Evolutionary conservation across 2,113 vertebrate species (phyloP).

Genomic region (Actenoides hombroni): DNA sequence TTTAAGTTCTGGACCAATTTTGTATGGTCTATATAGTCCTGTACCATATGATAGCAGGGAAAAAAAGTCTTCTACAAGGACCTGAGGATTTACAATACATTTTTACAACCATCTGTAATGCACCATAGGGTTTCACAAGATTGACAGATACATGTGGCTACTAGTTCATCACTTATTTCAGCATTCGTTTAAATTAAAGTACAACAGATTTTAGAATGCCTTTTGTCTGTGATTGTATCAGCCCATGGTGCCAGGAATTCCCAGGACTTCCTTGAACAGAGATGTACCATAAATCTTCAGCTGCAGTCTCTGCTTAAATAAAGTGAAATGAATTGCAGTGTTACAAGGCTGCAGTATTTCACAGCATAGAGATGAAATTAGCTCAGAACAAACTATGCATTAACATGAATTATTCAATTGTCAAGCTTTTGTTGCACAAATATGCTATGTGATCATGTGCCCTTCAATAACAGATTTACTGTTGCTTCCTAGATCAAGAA

Average conservation of each 20-base stretch:
- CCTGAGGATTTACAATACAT: not conserved
- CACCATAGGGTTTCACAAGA: not conserved
- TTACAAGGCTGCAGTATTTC: not conserved
- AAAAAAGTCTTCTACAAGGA: not conserved
- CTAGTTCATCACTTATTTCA: not conserved
- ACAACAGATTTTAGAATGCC: not conserved
- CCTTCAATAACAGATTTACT: not conserved
- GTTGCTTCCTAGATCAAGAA: not conserved
- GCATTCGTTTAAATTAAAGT: not conserved
- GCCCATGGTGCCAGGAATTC: not conserved
- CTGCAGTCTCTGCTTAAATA: not conserved
- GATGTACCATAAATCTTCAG: not conserved
- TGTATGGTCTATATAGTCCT: not conserved
- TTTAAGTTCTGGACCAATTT: not conserved
- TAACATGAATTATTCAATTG: not conserved
- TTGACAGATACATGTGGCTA: not conserved
- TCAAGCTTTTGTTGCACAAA: not conserved
- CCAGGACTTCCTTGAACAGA: not conserved
- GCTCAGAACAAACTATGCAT: not conserved
- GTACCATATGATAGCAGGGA: not conserved
- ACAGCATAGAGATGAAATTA: not conserved
- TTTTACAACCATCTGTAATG: not conserved
- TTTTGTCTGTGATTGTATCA: not conserved
- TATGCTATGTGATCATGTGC: not conserved
- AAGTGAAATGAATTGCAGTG: not conserved